Conservation (phyloP, 92 coral and sea anemone genomes). For the Porites rus region DNA sequence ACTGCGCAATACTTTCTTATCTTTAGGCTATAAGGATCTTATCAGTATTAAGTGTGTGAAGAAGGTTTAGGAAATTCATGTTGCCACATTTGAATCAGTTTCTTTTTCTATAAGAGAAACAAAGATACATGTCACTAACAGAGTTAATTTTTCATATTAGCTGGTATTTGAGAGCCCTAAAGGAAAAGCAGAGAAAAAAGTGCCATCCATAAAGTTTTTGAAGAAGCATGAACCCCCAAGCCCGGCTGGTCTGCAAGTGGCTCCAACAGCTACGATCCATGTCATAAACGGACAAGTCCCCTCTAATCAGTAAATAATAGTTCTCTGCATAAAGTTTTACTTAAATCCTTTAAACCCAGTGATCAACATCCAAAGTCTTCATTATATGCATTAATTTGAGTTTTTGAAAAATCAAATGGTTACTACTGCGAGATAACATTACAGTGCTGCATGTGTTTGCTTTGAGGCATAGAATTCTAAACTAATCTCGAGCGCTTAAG, state of each 20-base stretch:
- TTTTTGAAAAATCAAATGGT: too few relatives aligned
- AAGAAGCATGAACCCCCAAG: conserved; percentile 67
- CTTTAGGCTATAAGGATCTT: too few relatives aligned
- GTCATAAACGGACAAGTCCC: conserved; percentile 63
- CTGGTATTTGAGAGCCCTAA: conserved; percentile 43
- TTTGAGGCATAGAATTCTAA: too few relatives aligned
- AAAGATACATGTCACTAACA: not conserved
- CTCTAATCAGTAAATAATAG: conserved; percentile 31
- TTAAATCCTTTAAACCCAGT: not conserved
- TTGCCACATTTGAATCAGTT: not conserved
- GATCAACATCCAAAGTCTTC: conserved; percentile 7
- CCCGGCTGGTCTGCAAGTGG: conserved; percentile 49
- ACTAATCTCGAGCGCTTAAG: too few relatives aligned
- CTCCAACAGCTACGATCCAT: conserved; percentile 65
- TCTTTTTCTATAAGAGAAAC: not conserved
- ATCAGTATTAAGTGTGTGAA: too few relatives aligned
- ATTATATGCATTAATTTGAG: too few relatives aligned
- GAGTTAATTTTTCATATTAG: not conserved
- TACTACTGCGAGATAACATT: too few relatives aligned
- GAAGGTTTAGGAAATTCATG: not conserved
- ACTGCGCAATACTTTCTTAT: too few relatives aligned
- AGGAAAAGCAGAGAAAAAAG: conserved; percentile 48
- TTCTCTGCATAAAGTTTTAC: not conserved
- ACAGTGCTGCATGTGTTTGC: too few relatives aligned
- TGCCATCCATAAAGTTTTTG: conserved; percentile 61